Conservation (phyloP, 2,888 invertebrate genomes). For the Neria commutata region DNA sequence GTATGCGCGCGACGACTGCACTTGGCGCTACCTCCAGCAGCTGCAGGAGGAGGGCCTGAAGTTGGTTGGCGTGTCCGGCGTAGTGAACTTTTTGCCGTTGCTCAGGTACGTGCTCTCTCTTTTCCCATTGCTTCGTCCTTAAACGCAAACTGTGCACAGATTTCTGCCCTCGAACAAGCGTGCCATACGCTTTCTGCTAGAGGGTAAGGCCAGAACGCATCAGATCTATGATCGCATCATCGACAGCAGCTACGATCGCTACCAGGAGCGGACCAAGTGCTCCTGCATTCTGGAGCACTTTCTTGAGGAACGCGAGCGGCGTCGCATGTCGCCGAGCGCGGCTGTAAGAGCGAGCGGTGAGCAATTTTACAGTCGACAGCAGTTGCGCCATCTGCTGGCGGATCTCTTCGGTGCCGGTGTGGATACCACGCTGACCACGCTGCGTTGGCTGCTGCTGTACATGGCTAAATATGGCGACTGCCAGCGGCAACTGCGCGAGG, state of each 20-base stretch:
- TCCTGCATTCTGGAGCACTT: constrained; percentile 70
- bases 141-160: constrained; percentile 28
- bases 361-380: constrained; percentile 69
- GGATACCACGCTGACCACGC: constrained; percentile 80
- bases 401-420: constrained; percentile 87
- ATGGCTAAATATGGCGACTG: constrained; percentile 72
- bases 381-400: constrained; percentile 76
- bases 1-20: constrained; percentile 71
- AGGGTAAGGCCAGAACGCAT: constrained; percentile 77
- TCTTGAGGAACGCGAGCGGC: constrained; percentile 67
- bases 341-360: constrained; percentile 25
- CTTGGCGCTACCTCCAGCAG: constrained; percentile 78
- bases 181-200: constrained; percentile 70
- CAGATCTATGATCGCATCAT: constrained; percentile 73
- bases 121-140: neutral
- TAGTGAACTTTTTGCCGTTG: constrained; percentile 84
- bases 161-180: constrained; percentile 67
- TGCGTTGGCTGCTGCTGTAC: constrained; percentile 82
- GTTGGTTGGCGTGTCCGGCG: constrained; percentile 80
- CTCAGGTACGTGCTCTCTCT: constrained; percentile 65
- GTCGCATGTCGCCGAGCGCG: constrained; percentile 31
- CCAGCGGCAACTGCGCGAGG: constrained; percentile 63
- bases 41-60: constrained; percentile 85
- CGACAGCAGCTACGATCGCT: constrained; percentile 63
- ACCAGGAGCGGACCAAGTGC: constrained; percentile 22